Conservation (phyloP, 2,113 vertebrate species). For the Oryzias melastigma region DNA sequence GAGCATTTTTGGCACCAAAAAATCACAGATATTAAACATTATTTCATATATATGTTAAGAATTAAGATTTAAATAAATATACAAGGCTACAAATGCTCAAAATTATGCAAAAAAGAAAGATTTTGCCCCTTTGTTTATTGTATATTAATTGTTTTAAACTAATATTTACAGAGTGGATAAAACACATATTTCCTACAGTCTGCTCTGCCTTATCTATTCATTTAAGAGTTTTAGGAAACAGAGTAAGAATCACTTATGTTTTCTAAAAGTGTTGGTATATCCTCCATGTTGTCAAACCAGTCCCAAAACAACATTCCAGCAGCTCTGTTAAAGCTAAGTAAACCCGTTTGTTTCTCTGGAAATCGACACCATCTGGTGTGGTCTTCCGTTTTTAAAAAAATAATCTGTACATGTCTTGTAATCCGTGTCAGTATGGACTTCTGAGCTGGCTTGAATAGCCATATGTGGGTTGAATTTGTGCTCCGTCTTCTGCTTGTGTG, state of each 20-base stretch:
- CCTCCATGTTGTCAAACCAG: slow-evolving; percentile 1
- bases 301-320: slow-evolving; percentile 15
- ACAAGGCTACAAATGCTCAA: too few relatives aligned
- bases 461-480: slow-evolving; percentile 14
- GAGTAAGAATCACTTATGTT: background rate
- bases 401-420: slow-evolving; percentile 1
- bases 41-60: too few relatives aligned
- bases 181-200: too few relatives aligned
- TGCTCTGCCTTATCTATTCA: too few relatives aligned
- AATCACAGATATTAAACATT: too few relatives aligned
- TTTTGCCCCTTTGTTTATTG: too few relatives aligned
- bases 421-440: slow-evolving; percentile 3
- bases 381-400: slow-evolving; percentile 3
- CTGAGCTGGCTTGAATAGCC: slow-evolving; percentile 22
- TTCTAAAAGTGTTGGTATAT: background rate
- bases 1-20: too few relatives aligned
- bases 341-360: slow-evolving; percentile 1
- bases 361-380: slow-evolving; percentile 9
- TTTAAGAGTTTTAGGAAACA: background rate
- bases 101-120: too few relatives aligned
- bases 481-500: slow-evolving; percentile 16
- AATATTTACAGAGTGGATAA: too few relatives aligned
- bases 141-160: too few relatives aligned
- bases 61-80: too few relatives aligned
- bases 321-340: background rate